Conservation (phyloP, 2,113 vertebrate species). For the Coptodon rendalli region DNA sequence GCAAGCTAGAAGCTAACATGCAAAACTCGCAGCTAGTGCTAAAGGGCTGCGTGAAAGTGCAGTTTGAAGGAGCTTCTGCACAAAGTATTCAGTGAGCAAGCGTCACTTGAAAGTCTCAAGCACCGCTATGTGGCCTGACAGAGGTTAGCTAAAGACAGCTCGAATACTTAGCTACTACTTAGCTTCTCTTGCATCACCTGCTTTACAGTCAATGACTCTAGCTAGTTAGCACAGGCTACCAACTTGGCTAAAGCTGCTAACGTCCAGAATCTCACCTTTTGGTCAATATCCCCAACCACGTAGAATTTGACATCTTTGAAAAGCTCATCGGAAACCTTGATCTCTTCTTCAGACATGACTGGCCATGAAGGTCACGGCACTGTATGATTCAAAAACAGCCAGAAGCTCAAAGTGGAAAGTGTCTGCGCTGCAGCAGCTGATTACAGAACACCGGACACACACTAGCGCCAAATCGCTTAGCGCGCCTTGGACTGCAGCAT, state of each 20-base stretch:
- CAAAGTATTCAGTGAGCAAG: not conserved
- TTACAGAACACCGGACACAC: not conserved
- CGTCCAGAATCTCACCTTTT: slow-evolving; percentile 76
- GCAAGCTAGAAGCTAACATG: not conserved
- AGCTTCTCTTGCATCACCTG: not conserved
- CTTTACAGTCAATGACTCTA: not conserved
- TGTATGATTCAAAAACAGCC: not conserved
- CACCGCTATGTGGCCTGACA: not conserved
- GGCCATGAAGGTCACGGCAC: slow-evolving; percentile 1
- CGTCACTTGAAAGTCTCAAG: not conserved
- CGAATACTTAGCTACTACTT: not conserved
- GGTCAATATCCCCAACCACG: slow-evolving; percentile 92
- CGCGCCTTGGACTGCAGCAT: slow-evolving; percentile 49
- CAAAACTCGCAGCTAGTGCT: not conserved
- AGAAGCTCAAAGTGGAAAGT: not conserved
- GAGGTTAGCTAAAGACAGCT: not conserved
- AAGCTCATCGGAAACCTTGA: slow-evolving; percentile 82
- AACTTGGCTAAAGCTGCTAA: slow-evolving; percentile 39
- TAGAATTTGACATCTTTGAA: slow-evolving; percentile 98
- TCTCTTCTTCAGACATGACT: slow-evolving; percentile 76
- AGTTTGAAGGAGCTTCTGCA: not conserved
- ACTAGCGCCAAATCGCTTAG: slow-evolving; percentile 67
- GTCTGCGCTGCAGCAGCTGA: not conserved
- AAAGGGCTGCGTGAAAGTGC: not conserved
- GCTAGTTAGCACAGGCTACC: slow-evolving; percentile 40